A percentile compares a stretch with the other conserved stretches of the same genome.
Conservation (phyloP, 2,797 vertebrate species). For the Poeciliopsis infans region DNA sequence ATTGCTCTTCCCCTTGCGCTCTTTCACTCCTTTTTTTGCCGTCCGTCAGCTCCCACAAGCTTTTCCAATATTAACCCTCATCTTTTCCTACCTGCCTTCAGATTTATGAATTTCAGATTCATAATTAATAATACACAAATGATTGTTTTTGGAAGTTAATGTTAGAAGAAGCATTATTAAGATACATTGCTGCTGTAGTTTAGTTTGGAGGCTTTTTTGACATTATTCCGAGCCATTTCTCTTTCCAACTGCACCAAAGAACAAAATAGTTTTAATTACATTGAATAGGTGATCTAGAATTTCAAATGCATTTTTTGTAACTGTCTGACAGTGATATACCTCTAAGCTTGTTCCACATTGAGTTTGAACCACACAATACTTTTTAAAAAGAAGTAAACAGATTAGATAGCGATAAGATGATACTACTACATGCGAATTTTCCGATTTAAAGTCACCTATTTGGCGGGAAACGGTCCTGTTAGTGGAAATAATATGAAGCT, state of each 20-base stretch:
- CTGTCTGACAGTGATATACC: neutral
- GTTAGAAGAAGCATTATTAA: neutral
- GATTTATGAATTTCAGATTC: neutral
- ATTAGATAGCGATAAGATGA: neutral
- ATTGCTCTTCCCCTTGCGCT: conserved; percentile 53
- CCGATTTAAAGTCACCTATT: conserved; percentile 4
- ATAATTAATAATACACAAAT: neutral
- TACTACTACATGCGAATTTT: neutral
- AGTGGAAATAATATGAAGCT: conserved; percentile 8
- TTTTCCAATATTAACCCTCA: conserved; percentile 25
- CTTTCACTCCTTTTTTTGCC: conserved; percentile 42
- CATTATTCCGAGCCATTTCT: neutral
- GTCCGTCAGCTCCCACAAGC: conserved; percentile 45
- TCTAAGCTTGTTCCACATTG: neutral
- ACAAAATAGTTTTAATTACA: neutral
- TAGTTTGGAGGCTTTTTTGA: neutral
- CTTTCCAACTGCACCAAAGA: neutral
- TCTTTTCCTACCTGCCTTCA: conserved; percentile 29
- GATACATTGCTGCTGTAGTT: neutral
- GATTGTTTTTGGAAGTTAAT: conserved; percentile 1
- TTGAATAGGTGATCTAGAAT: neutral
- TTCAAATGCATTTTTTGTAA: neutral
- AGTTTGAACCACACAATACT: neutral
- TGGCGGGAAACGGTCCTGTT: conserved; percentile 5
- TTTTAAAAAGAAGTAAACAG: neutral